These are phyloP conservation scores for Peromyscus nudipes DNA, from an alignment of 2,797 vertebrate species.

Conservation along the genomic window DNA sequence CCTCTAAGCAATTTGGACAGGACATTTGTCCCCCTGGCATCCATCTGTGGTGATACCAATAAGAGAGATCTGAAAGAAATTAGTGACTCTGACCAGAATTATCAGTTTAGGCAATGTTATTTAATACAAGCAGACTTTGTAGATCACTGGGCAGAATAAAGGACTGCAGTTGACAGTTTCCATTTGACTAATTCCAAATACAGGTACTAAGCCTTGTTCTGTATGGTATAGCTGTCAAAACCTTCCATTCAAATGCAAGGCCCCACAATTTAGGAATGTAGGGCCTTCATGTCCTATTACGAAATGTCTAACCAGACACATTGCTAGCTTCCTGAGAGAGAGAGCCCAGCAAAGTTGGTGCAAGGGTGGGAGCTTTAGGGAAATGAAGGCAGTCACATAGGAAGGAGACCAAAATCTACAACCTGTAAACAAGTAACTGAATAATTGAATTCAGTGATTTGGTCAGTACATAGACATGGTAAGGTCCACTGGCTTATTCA, in stretches of 20 bases:
- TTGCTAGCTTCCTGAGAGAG: background rate
- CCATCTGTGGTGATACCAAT: background rate
- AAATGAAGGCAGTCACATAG: no score
- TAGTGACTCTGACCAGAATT: background rate
- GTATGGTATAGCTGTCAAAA: background rate
- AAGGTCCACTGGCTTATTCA: background rate
- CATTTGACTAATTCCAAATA: background rate
- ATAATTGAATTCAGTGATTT: background rate
- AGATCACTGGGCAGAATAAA: background rate
- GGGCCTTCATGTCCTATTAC: background rate
- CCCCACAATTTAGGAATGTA: background rate
- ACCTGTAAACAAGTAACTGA: background rate
- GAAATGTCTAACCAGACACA: background rate
- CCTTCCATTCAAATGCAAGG: background rate
- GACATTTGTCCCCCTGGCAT: background rate
- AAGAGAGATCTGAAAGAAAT: background rate
- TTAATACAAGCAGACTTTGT: background rate
- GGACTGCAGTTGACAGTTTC: background rate
- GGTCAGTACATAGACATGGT: background rate
- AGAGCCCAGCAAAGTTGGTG: background rate
- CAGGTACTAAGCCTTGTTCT: accelerated
- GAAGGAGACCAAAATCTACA: background rate
- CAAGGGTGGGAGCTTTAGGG: background rate
- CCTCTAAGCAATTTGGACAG: background rate
- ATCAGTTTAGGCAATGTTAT: background rate